Base-by-base conservation (phyloP, 2,113 vertebrate genomes). In the Cricetomys ansorgei region DNA sequence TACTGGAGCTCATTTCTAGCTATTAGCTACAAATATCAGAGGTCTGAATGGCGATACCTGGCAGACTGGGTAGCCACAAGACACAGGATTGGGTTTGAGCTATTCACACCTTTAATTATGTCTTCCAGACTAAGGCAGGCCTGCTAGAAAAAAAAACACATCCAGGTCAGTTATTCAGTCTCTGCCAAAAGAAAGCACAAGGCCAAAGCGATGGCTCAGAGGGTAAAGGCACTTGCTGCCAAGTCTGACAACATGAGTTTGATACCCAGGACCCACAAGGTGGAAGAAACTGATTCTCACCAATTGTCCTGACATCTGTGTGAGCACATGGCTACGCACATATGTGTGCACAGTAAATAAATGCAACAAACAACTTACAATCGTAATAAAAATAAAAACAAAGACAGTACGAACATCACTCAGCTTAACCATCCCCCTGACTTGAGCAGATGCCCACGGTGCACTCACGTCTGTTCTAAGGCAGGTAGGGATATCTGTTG, bases 21-120 rank as follows among this genome's bases (percentile, higher is more conserved):
- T 55, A 55, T 55, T 13, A 55, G 16, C 55, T 55, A 55, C 55
- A 55, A 55, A 55, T 12, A 55, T 16, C 10, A 55, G 11, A 55
- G 55, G 55, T 55, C 55, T 55, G 55, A 10, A 55, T 55, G 55
- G 55, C 16, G 55, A 55, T 55, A 55, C 62, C 25, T 99, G 98
- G 98, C 95, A n/a, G 98, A 98, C 96, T 99, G 99, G 10, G 99
- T 99, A 1, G 99, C 99, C 65, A 98, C 95, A 64, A 99, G 98
- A 95, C 99, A 99, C 7, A 98, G 69, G 50, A 98, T 94, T 0
- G 89, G 93, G 89, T 98, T 85, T 1, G 98, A 97, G 6, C 98
- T 97, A 57, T 98, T 99, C 75, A 99, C 96, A 0, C 98, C 98
- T 85, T 95, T 48, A 27, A 98, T 90, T 0, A 99, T 99, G n/a